These are phyloP conservation scores for Lepus americanus DNA, from an alignment of 2,113 vertebrate genomes.

Conservation along the genomic window DNA sequence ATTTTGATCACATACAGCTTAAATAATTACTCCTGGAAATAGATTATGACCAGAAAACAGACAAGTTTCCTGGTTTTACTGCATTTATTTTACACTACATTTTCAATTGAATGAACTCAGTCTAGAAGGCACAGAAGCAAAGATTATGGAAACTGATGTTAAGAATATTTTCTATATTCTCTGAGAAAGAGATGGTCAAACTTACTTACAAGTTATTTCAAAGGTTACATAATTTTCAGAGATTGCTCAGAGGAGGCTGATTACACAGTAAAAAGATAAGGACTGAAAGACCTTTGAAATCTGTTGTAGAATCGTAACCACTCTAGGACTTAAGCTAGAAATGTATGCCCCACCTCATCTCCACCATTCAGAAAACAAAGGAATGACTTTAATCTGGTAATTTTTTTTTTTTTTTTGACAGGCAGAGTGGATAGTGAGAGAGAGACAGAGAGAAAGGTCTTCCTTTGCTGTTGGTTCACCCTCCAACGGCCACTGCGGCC, in stretches of 20 bases:
- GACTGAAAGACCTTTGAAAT: neutral
- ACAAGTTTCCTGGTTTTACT: neutral
- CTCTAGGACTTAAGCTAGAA: neutral
- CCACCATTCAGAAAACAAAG: neutral
- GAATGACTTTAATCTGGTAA: slow-evolving; percentile 20
- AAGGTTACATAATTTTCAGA: neutral
- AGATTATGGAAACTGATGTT: neutral
- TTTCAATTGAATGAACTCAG: neutral
- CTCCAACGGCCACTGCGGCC: too few species aligned
- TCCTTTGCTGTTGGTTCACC: too few species aligned
- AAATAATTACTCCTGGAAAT: neutral
- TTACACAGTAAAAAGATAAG: neutral
- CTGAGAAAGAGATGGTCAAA: neutral
- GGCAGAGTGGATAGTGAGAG: too few species aligned
- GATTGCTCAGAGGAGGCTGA: neutral
- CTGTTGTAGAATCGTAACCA: neutral
- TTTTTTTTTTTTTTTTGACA: neutral
- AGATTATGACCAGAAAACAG: neutral
- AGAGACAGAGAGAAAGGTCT: too few species aligned
- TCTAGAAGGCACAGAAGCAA: neutral
- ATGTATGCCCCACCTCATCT: neutral
- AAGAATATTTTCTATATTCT: neutral
- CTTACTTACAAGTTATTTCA: neutral
- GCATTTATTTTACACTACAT: neutral
- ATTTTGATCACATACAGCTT: neutral